Evolutionary conservation across 2,888 invertebrate genomes (phyloP), one percentile per base, ranked within the genome.

Genomic region (Xestia rhomboidea): DNA sequence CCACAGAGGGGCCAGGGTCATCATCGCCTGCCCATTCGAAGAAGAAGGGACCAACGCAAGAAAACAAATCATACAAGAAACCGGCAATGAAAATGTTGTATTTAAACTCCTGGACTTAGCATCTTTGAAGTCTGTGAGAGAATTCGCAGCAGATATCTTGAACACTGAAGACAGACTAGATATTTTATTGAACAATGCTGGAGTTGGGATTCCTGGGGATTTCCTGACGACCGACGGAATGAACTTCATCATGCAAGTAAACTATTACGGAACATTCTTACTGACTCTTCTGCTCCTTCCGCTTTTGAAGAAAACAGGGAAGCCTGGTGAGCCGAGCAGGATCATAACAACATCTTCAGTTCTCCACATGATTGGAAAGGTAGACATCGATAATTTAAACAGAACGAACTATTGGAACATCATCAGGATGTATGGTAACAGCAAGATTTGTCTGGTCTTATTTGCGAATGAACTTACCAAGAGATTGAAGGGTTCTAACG

Each of bases 231-330:
- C 97, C 85, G 99, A 99, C 90, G 98, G 98, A 0, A 94, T 99
- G 77, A 99, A 99, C 92, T 94, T 97, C 81, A 98, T 98, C 11
- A 98, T 99, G 98, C 99, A 98, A 49, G 98, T 99, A 3, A 99
- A 99, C 93, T 98, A 99, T 90, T 98, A 98, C 93, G 99, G 99
- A 0, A 98, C 98, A 44, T 99, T 99, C 92, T 96, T 99, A 41
- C 96, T 93, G 7, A 93, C 92, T 0, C 76, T 89, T 3, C 84
- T 93, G 6, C 81, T 93, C 6, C 68, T 93, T 6, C 92, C 93
- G 7, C 85, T 93, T 49, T 51, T 93, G 38, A 90, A 90, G 49
- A 91, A 89, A 57, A 87, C 90, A 2, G 94, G 93, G 0, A 88
- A 79, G 0, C 71, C 84, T 10, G 97, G 97, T 2, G 79, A 83